A percentile compares a stretch with the other conserved stretches of the same genome.
phyloP scores from a whole-genome alignment of 2,113 vertebrate genomes.

The Chloebia gouldiae region DNA sequence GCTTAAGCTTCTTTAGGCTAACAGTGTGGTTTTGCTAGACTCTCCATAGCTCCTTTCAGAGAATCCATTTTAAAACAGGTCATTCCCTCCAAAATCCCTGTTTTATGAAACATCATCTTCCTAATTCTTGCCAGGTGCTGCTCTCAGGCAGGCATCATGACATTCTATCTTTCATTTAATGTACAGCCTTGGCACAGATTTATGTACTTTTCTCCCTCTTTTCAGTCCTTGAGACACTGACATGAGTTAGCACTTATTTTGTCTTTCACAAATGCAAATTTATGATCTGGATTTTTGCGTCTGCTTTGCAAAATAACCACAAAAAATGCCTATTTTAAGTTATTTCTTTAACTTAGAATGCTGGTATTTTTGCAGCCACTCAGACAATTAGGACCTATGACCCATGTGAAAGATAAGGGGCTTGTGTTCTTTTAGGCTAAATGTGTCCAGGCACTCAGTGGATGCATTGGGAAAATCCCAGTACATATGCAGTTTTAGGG shows the following conservation, averaged over 20 bases:
- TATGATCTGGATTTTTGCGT: neutral
- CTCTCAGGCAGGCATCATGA: neutral
- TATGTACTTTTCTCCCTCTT: neutral
- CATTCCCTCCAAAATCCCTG: neutral
- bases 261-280: neutral
- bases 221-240: neutral
- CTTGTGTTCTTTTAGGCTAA: neutral
- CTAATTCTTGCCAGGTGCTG: neutral
- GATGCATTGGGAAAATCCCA: neutral
- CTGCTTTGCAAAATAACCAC: neutral
- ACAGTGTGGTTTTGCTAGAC: neutral
- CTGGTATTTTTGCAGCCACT: accelerated
- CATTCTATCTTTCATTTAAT: neutral
- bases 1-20: neutral
- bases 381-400: neutral
- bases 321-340: neutral
- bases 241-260: neutral
- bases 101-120: neutral
- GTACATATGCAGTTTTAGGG: neutral
- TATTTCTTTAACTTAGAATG: neutral
- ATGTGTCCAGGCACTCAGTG: neutral
- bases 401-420: neutral
- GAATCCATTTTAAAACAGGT: neutral
- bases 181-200: neutral
- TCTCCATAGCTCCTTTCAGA: neutral